Conservation (phyloP, 2,888 invertebrate genomes). For the Scelioninae gen. 2 region DNA sequence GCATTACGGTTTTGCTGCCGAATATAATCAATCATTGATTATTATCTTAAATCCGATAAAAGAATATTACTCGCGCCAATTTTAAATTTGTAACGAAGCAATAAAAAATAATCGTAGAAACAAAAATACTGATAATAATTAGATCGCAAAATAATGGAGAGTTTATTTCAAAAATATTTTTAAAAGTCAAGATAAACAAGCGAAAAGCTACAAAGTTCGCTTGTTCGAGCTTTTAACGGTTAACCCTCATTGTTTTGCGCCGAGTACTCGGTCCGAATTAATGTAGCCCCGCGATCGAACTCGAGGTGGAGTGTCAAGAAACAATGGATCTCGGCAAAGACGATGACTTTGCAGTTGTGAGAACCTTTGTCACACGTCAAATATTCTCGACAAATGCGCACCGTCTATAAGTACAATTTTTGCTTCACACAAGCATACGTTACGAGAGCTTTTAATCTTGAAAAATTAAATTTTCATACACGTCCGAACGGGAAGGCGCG, state of each 20-base stretch:
- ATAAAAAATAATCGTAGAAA: not conserved
- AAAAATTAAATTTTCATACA: conserved; percentile 23
- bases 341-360: conserved; percentile 56
- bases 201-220: conserved; percentile 53
- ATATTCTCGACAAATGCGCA: conserved; percentile 45
- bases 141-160: conserved; percentile 14
- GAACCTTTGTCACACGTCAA: conserved; percentile 48
- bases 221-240: conserved; percentile 55
- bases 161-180: conserved; percentile 49
- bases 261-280: conserved; percentile 57
- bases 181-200: conserved; percentile 55
- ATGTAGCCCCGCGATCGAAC: conserved; percentile 54
- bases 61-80: no score
- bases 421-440: conserved; percentile 19
- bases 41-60: no score
- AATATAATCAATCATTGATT: no score
- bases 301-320: conserved; percentile 49
- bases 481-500: no score
- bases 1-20: no score
- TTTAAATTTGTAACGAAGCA: not conserved
- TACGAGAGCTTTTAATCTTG: conserved; percentile 23
- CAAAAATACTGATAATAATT: conserved; percentile 1
- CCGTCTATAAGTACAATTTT: conserved; percentile 40
- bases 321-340: conserved; percentile 50
- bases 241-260: conserved; percentile 55